Evolutionary conservation across 2,797 vertebrate species (phyloP).

Genomic region (Melanotaenia parkinsoni): DNA sequence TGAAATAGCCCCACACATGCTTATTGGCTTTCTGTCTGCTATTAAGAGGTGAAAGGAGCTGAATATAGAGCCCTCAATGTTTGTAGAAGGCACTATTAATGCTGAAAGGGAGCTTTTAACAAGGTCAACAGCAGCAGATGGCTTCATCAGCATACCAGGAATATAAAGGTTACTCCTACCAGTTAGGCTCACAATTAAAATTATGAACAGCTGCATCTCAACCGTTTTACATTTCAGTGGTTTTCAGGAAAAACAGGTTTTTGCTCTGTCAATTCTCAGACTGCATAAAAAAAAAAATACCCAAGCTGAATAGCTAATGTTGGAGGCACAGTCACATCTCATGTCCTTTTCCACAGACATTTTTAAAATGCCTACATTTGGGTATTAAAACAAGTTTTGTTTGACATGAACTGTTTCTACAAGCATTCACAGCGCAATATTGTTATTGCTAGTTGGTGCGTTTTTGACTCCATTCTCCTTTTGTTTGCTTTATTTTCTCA

Average conservation of each 20-base stretch:
- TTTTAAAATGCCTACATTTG: constrained; percentile 16
- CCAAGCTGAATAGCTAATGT: background rate
- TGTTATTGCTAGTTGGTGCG: constrained; percentile 9
- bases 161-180: background rate
- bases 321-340: background rate
- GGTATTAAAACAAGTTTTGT: constrained; percentile 5
- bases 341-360: constrained; percentile 9
- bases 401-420: constrained; percentile 1
- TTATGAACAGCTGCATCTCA: background rate
- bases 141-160: background rate
- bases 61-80: background rate
- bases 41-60: background rate
- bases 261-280: constrained; percentile 1
- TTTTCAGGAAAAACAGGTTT: background rate
- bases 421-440: constrained; percentile 8
- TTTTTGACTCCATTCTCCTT: constrained; percentile 32
- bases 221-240: background rate
- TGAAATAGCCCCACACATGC: background rate
- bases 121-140: background rate
- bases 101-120: background rate
- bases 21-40: background rate
- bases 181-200: background rate
- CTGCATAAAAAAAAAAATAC: background rate
- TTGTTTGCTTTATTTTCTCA: constrained; percentile 16
- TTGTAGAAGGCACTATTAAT: background rate